Base-by-base conservation (phyloP, 1,140 invertebrate genomes). In the Drosophila rufa region DNA sequence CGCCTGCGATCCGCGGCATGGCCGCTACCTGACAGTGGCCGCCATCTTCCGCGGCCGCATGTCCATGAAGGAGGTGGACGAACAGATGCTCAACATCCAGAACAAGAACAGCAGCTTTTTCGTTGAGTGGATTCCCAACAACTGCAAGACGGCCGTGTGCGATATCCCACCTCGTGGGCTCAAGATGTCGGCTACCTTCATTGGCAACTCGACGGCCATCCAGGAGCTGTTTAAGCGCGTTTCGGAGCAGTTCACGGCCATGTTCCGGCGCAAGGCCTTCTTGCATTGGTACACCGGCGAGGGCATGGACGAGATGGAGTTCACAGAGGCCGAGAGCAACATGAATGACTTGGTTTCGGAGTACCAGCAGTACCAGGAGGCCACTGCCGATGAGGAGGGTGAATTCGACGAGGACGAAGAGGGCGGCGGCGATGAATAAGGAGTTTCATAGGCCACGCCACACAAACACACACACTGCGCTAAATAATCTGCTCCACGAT, bases 311-410 rank as follows among this genome's bases (percentile, higher is more conserved):
- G 96, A 97, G 82, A 95, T 95, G 94, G 96, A 97, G 91, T 97
- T 97, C 93, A 97, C 95, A 14, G 96, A 97, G 80, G 96, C 96
- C 0, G 95, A 96, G 92, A 95, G 94, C 94, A 94, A 97, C 94
- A 94, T 96, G 96, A 95, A 97, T 91, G 97, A 98, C 92, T 93
- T 98, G 51, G 96, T 98, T 3, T 96, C 96, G 0, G 97, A 98
- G 92, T 98, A 98, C 85, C 97, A 98, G 92, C 97, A 98, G 91
- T 98, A 98, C 93, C 97, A 98, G 92, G 97, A 95, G 91, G 95
- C 95, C 38, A 95, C 95, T 42, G 95, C 95, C 73, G 95, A 96
- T 81, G 95, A 96, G 85, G 95, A 95, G 76, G 95, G 94, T 33
- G 95, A 96, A 92, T 95, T 95, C 86, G 95, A 95, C 80, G 95